Percentiles rank a stretch among this genome's conserved stretches.
These are phyloP conservation scores for Argopecten irradians DNA, from an alignment of 1,140 invertebrate species.

Conservation along the genomic window DNA sequence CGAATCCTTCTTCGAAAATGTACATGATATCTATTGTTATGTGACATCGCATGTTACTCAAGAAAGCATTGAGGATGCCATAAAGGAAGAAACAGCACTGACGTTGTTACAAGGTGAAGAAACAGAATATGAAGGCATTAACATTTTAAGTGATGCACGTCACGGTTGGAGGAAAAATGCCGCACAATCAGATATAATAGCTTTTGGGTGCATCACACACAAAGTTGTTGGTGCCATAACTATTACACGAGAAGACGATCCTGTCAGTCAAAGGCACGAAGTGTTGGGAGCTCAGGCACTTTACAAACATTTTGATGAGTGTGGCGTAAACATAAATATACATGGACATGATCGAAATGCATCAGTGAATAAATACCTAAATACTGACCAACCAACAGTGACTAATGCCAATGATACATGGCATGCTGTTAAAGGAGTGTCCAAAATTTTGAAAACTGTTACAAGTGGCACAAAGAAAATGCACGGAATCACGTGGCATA, in stretches of 20 bases:
- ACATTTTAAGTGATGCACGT: slow-evolving; percentile 27
- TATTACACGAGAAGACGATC: slow-evolving; percentile 26
- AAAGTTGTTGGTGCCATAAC: neutral
- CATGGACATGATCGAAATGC: slow-evolving; percentile 32
- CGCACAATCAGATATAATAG: slow-evolving; percentile 10
- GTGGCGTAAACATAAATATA: slow-evolving; percentile 20
- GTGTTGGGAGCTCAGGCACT: slow-evolving; percentile 18
- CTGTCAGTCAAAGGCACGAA: slow-evolving; percentile 18
- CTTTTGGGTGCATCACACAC: neutral
- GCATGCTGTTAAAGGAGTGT: slow-evolving; percentile 33
- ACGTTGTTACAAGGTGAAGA: neutral
- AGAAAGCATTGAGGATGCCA: no score
- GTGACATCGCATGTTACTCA: no score
- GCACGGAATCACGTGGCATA: no score
- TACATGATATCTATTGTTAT: no score
- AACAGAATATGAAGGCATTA: slow-evolving; percentile 8
- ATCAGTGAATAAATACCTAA: slow-evolving; percentile 24
- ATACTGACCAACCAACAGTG: neutral
- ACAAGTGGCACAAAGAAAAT: no score
- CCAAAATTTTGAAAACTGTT: neutral
- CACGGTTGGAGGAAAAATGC: slow-evolving; percentile 33
- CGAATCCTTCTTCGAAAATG: no score
- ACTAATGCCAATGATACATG: slow-evolving; percentile 34
- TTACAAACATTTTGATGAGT: slow-evolving; percentile 31
- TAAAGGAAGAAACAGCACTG: neutral